Conservation (phyloP, 2,113 vertebrate genomes). For the Plestiodon gilberti region DNA sequence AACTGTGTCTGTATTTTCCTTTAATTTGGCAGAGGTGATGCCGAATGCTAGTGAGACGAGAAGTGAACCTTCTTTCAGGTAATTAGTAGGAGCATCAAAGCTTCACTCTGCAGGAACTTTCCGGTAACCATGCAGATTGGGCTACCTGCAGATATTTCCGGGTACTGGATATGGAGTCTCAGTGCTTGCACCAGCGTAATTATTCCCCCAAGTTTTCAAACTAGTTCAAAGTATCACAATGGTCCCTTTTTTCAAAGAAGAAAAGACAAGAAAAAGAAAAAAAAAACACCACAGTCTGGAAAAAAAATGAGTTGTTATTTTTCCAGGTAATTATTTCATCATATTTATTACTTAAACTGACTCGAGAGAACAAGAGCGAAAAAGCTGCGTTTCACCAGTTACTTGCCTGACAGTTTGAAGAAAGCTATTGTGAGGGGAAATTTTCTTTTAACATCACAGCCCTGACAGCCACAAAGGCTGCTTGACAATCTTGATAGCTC, state of each 20-base stretch:
- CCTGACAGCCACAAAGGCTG: constrained; percentile 71
- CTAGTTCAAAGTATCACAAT: constrained; percentile 60
- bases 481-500: constrained; percentile 74
- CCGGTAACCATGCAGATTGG: constrained; percentile 43
- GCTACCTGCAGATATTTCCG: constrained; percentile 10
- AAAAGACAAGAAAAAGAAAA: background rate
- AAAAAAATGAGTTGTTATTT: constrained; percentile 70
- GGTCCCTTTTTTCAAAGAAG: constrained; percentile 26
- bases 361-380: constrained; percentile 57
- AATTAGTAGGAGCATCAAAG: constrained; percentile 60
- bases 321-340: constrained; percentile 71
- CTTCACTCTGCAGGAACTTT: constrained; percentile 35
- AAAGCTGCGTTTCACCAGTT: constrained; percentile 66
- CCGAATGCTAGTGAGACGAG: constrained; percentile 58
- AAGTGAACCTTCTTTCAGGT: constrained; percentile 51
- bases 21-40: constrained; percentile 38
- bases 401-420: constrained; percentile 61
- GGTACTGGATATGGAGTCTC: constrained; percentile 30
- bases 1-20: constrained; percentile 60
- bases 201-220: constrained; percentile 58
- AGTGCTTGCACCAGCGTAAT: constrained; percentile 52
- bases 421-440: constrained; percentile 50
- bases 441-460: constrained; percentile 64
- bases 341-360: constrained; percentile 68
- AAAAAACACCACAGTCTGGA: constrained; percentile 21